Evolutionary conservation across 2,888 invertebrate species (phyloP).

Genomic region (Noctua janthina): DNA sequence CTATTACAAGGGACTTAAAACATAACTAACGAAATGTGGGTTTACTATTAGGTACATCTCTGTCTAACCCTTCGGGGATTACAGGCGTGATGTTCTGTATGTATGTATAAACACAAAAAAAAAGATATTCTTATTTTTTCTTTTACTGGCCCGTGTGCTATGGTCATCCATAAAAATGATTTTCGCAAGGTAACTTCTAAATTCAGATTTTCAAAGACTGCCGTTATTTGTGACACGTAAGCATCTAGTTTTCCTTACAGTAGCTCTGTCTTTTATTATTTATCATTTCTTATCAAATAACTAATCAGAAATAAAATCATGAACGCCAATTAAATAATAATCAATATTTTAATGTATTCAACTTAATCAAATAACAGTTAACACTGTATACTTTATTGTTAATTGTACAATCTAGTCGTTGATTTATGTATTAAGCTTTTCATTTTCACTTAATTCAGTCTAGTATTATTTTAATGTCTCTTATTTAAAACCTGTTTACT

Average conservation of each 20-base stretch:
- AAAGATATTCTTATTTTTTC: too few species aligned
- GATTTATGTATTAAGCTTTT: slow-evolving; percentile 46
- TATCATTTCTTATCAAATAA: slow-evolving; percentile 8
- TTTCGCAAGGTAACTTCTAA: neutral
- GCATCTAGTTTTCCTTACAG: neutral
- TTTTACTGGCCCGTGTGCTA: too few species aligned
- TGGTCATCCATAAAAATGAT: neutral
- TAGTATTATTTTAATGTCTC: slow-evolving; percentile 11
- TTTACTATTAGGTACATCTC: too few species aligned
- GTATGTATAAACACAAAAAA: too few species aligned
- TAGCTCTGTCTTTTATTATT: neutral
- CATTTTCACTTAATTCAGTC: slow-evolving; percentile 19
- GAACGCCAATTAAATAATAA: slow-evolving; percentile 13
- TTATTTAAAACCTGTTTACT: neutral
- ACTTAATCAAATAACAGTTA: slow-evolving; percentile 53
- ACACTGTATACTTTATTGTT: slow-evolving; percentile 41
- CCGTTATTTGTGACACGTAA: too few species aligned
- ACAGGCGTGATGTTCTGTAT: too few species aligned
- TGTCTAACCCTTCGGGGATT: too few species aligned
- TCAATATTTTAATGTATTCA: slow-evolving; percentile 51
- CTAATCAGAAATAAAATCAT: neutral
- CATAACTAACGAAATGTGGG: too few species aligned
- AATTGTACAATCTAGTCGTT: slow-evolving; percentile 31
- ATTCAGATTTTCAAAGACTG: neutral
- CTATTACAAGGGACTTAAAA: too few species aligned